Evolutionary conservation across 2,888 invertebrate species (phyloP), one percentile per base, ranked within the genome.

Genomic region (Heteromyza rotundicornis): DNA sequence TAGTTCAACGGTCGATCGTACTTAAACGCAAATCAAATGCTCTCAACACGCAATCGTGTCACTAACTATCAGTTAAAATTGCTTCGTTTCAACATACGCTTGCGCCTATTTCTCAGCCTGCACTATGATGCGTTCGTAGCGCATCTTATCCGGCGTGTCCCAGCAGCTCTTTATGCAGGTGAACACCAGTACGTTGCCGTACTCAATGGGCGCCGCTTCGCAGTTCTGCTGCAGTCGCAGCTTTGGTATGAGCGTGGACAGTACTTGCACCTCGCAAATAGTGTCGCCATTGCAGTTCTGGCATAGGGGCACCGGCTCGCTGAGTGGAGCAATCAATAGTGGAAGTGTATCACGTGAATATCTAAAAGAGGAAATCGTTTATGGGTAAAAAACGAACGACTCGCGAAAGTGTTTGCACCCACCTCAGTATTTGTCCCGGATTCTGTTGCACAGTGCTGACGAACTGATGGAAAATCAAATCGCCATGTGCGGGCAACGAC

Each of bases 141-240:
- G 87, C 69, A 87, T 85, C 44, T 85, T 86, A 70, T 90, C 90
- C 2, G 87, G 87, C 0, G 87, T 84, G 58, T 88, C 87, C 95
- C 95, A 95, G 82, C 96, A 96, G 77, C 93, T 95, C 73, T 88
- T 87, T 40, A 87, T 84, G 80, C 96, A 96, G 1, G 95, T 92
- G 79, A 90, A 95, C 16, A 95, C 84, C 14, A 95, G 84, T 2
- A 94, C 90, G n/a, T 93, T 94, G 8, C 95, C 92, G 80, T 92
- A 95, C 81, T 96, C 95, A 44, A 93, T 82, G 14, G 86, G 85
- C 19, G 85, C 82, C 2, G 81, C 74, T 64, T 87, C 87, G 64
- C 86, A 86, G 32, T 82, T 85, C 12, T 86, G 86, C 17, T 84
- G 81, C 53, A 93, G 81, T 57, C 85, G 85, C 35, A 95, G 83